Conservation (phyloP, 2,113 vertebrate genomes). For the Archilochus colubris region DNA sequence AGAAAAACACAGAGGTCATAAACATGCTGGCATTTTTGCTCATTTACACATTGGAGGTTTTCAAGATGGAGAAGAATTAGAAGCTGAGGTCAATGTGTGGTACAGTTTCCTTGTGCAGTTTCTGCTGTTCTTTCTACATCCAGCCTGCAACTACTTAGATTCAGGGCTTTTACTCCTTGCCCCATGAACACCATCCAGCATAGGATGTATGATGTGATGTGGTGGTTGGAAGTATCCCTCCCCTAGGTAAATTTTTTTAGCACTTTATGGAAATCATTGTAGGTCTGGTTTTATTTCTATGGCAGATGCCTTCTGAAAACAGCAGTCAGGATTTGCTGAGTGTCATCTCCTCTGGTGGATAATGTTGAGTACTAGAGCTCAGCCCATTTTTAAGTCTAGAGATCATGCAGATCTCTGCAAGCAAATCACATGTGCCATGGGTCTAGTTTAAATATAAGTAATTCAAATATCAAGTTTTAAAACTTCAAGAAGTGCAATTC, state of each 20-base stretch:
- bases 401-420: not conserved
- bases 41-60: not conserved
- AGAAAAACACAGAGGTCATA: slow-evolving; percentile 1
- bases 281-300: not conserved
- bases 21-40: not conserved
- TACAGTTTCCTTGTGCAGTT: not conserved
- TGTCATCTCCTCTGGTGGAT: not conserved
- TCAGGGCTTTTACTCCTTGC: not conserved
- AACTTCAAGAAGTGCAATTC: not conserved
- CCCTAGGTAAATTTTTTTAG: not conserved
- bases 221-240: not conserved
- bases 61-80: not conserved
- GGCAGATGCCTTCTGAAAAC: not conserved
- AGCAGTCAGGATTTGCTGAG: not conserved
- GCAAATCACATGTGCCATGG: not conserved
- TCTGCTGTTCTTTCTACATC: not conserved
- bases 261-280: not conserved
- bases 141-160: fast-evolving
- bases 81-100: not conserved
- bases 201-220: not conserved
- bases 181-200: not conserved
- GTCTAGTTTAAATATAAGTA: not conserved
- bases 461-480: not conserved
- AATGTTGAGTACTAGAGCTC: not conserved
- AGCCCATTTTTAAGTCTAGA: not conserved